Base-by-base conservation (phyloP, 2,797 vertebrate species). In the Capromys pilorides region DNA sequence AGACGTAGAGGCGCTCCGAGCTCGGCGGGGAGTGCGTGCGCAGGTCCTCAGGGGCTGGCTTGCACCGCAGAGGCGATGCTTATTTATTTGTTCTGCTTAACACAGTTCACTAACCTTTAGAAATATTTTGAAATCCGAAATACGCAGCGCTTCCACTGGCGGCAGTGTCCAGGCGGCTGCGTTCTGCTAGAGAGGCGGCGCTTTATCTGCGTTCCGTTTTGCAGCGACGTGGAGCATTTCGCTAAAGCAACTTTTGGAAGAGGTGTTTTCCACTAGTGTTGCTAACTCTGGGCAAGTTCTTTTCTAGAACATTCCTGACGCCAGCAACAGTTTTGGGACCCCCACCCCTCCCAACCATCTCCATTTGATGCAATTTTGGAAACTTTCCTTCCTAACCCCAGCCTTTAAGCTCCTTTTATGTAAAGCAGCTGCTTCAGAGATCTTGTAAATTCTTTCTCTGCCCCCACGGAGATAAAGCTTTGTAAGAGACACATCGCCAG, bases 101-200 rank as follows among this genome's bases (percentile, higher is more conserved):
- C 33, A 62, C 73, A 64, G 90, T 49, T 93, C 96, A 84, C 82
- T 19, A 51, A 93, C 95, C 90, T 87, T 80, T 81, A 28, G 83
- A 83, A 92, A 79, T 83, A 75, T 41, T 90, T 91, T 69, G 91
- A 94, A 79, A 93, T 75, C 90, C 84, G 78, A 69, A 81, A n/a
- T 28, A 12, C 0, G 8, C 54, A 26, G 3, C 0, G 36, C 21
- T 71, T 45, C 36, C 36, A 5, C 67, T 2, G 49, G 39, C 33
- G 45, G 69, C 39, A 11, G 66, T 4, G 11, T 51, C 91, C 12
- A 19, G 96, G 86, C 75, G 41, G 39, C 83, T 36, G 41, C n/a
- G 8, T n/a, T 28, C 33, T 6, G 69, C 16, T 41, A 54, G 54
- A 81, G 88, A 89, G 6, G 54, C 84, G 54, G 57, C 9, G 18